phyloP scores from a whole-genome alignment of 2,888 invertebrate genomes.

The Pachydiplax longipennis region DNA sequence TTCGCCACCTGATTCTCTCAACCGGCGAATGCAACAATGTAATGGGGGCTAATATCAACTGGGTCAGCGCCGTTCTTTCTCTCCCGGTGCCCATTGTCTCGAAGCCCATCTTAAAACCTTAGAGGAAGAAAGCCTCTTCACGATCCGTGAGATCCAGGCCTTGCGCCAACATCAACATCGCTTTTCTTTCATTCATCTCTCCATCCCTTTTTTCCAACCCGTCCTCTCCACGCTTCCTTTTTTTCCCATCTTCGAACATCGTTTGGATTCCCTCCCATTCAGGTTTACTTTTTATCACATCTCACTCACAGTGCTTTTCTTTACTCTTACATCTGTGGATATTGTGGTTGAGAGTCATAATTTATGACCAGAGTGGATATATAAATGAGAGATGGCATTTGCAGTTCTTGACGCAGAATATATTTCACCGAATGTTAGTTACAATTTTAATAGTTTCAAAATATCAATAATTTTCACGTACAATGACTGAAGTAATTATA shows the following conservation, averaged over 20 bases:
- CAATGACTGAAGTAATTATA: no score
- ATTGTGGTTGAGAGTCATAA: no score
- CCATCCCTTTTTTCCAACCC: not conserved
- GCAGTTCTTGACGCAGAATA: no score
- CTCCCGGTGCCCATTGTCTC: not conserved
- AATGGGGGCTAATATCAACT: not conserved
- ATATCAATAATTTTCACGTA: no score
- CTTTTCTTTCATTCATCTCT: not conserved
- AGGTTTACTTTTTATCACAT: not conserved
- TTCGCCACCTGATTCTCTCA: not conserved
- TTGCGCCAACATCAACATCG: not conserved
- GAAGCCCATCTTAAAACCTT: not conserved
- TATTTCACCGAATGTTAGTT: no score
- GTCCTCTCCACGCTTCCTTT: not conserved
- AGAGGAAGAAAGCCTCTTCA: not conserved
- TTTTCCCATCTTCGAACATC: not conserved
- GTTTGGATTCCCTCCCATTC: no score
- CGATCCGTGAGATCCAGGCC: not conserved
- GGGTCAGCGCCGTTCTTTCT: not conserved
- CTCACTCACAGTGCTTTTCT: not conserved
- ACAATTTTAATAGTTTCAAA: no score
- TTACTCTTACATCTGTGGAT: not conserved
- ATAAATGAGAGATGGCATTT: no score
- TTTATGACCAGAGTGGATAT: no score
- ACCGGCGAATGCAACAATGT: not conserved